Percentiles rank a stretch among this genome's conserved stretches.
phyloP scores from a whole-genome alignment of 2,797 vertebrate genomes.

The Mus caroli region DNA sequence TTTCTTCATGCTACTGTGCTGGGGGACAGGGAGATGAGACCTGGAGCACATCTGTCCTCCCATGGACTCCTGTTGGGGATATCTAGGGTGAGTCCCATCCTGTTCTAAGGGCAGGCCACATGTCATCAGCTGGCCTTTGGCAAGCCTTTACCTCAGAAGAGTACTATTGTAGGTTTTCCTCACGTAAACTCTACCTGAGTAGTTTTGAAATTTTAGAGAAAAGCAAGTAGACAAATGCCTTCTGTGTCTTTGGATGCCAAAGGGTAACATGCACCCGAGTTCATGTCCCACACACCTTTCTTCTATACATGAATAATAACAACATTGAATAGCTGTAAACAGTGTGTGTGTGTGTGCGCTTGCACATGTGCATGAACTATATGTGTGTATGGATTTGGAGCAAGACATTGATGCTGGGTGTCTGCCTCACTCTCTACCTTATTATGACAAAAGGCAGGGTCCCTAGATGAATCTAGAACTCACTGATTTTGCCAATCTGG shows the following conservation, averaged over 20 bases:
- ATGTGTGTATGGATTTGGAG: not conserved
- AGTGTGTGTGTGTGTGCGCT: not conserved
- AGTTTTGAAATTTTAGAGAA: not conserved
- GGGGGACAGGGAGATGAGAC: too few species aligned
- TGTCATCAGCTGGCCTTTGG: not conserved
- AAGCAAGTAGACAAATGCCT: slow-evolving; percentile 21
- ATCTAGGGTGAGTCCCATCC: not conserved
- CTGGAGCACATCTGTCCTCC: not conserved
- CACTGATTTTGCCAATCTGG: not conserved
- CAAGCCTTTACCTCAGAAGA: not conserved
- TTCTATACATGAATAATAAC: not conserved
- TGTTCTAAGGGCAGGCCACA: not conserved
- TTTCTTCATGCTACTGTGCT: not conserved
- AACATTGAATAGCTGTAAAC: not conserved
- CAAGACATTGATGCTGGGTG: not conserved
- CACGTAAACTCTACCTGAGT: not conserved
- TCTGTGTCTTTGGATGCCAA: not conserved
- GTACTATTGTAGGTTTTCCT: not conserved
- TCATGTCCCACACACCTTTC: not conserved
- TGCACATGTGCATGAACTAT: not conserved
- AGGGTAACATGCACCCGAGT: not conserved
- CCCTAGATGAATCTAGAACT: not conserved
- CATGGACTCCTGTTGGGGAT: not conserved
- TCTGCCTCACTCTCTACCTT: not conserved
- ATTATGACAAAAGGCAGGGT: not conserved